Evolutionary conservation across 2,888 invertebrate species (phyloP).

Genomic region (Hypomecis atomaria): DNA sequence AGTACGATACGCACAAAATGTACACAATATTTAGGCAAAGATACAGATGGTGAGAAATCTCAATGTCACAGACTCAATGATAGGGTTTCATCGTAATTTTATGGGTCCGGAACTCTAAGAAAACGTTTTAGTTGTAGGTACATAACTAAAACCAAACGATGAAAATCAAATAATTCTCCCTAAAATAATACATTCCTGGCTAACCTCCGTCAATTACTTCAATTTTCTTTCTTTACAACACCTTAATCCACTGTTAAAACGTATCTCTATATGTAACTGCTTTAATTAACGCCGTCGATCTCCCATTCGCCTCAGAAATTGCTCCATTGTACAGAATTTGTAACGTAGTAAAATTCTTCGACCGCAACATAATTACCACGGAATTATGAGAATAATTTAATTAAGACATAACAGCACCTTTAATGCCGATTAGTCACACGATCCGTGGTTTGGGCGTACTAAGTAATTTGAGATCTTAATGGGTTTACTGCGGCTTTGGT

Average conservation of each 20-base stretch:
- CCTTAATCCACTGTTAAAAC: constrained; percentile 53
- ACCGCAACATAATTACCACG: constrained; percentile 70
- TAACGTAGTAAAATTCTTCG: constrained; percentile 75
- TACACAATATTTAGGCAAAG: too few species aligned
- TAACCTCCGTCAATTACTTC: constrained; percentile 36
- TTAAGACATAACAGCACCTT: constrained; percentile 81
- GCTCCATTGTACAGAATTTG: constrained; percentile 78
- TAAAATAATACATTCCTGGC: constrained; percentile 20
- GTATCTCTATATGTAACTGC: constrained; percentile 61
- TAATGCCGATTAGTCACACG: constrained; percentile 83
- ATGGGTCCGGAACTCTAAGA: too few species aligned
- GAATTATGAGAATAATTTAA: constrained; percentile 80
- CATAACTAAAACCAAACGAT: too few species aligned
- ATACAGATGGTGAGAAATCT: too few species aligned
- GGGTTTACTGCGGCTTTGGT: constrained; percentile 74
- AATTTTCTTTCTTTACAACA: constrained; percentile 40
- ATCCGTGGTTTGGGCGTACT: constrained; percentile 78
- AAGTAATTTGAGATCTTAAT: constrained; percentile 80
- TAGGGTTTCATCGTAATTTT: too few species aligned
- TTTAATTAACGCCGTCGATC: constrained; percentile 73
- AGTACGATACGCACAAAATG: too few species aligned
- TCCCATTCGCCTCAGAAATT: constrained; percentile 75
- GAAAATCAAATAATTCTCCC: constrained; percentile 10
- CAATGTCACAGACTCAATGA: too few species aligned
- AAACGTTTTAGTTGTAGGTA: too few species aligned